These are phyloP conservation scores for Halocynthia roretzi DNA, from an alignment of 23 tunicate species.

Conservation along the genomic window DNA sequence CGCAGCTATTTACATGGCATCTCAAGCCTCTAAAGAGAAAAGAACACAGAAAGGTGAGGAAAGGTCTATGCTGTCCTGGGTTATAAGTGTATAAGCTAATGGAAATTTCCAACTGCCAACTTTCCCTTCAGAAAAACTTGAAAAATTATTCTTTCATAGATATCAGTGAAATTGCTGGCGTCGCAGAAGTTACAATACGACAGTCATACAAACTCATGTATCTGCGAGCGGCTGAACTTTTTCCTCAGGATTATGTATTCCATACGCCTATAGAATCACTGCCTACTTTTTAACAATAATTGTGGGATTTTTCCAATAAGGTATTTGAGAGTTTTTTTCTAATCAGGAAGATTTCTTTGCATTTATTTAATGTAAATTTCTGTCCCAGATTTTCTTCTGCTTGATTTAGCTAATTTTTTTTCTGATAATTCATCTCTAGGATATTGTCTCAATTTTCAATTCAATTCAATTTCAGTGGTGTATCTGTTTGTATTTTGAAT, in stretches of 20 bases:
- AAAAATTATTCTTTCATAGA: slow-evolving; percentile 27
- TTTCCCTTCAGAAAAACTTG: too few relatives aligned
- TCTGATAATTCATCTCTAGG: too few relatives aligned
- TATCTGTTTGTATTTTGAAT: too few relatives aligned
- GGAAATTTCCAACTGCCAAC: neutral
- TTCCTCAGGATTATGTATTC: slow-evolving; percentile 81
- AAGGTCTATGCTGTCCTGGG: neutral
- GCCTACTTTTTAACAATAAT: slow-evolving; percentile 50
- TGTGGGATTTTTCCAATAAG: neutral
- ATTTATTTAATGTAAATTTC: too few relatives aligned
- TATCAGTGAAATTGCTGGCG: slow-evolving; percentile 98
- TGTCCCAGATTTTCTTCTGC: too few relatives aligned
- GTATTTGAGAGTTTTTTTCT: too few relatives aligned
- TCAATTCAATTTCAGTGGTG: too few relatives aligned
- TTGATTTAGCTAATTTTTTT: too few relatives aligned
- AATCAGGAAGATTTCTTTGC: too few relatives aligned
- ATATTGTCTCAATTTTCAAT: too few relatives aligned
- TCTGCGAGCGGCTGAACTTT: slow-evolving; percentile 73
- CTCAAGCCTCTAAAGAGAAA: slow-evolving; percentile 90
- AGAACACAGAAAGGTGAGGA: slow-evolving; percentile 65
- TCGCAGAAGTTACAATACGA: slow-evolving; percentile 98
- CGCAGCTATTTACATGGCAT: slow-evolving; percentile 98
- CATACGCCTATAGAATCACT: slow-evolving; percentile 57
- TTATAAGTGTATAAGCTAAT: neutral
- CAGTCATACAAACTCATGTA: slow-evolving; percentile 89